Evolutionary conservation across 2,797 vertebrate genomes (phyloP).

Genomic region (Selene dorsalis): DNA sequence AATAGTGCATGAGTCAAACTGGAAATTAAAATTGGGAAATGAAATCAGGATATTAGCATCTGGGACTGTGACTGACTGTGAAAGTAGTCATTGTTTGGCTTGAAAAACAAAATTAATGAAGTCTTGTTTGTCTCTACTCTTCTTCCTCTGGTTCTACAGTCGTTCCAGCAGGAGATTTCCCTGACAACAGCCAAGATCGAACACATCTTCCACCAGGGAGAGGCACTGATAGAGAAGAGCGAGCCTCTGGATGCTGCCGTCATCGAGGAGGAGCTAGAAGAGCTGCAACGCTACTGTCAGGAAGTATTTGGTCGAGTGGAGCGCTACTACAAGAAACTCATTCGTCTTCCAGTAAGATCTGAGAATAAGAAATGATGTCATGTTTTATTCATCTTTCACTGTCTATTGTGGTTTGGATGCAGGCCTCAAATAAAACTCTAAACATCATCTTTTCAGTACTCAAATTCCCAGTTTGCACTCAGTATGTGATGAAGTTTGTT

Average conservation of each 20-base stretch:
- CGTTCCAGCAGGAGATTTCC: slow-evolving; percentile 97
- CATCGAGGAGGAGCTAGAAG: slow-evolving; percentile 97
- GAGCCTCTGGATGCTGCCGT: slow-evolving; percentile 95
- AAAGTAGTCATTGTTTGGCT: slow-evolving; percentile 10
- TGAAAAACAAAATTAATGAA: slow-evolving; percentile 9
- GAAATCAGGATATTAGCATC: not conserved
- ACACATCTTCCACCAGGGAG: slow-evolving; percentile 92
- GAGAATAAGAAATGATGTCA: not conserved
- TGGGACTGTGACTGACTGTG: not conserved
- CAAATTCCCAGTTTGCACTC: not conserved
- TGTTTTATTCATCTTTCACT: not conserved
- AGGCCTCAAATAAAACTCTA: not conserved
- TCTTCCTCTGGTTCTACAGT: slow-evolving; percentile 77
- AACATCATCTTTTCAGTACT: not conserved
- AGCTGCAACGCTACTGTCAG: slow-evolving; percentile 93
- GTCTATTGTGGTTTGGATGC: not conserved
- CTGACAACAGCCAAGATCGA: slow-evolving; percentile 93
- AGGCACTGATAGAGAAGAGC: slow-evolving; percentile 93
- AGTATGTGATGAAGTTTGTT: not conserved
- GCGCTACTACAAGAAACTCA: slow-evolving; percentile 96
- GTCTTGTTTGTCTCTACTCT: not conserved
- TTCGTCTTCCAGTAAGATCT: slow-evolving; percentile 89
- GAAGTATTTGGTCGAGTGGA: slow-evolving; percentile 98
- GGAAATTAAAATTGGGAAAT: not conserved
- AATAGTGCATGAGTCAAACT: not conserved